Evolutionary conservation across 2,797 vertebrate genomes (phyloP).

Genomic region (Gouania willdenowi): DNA sequence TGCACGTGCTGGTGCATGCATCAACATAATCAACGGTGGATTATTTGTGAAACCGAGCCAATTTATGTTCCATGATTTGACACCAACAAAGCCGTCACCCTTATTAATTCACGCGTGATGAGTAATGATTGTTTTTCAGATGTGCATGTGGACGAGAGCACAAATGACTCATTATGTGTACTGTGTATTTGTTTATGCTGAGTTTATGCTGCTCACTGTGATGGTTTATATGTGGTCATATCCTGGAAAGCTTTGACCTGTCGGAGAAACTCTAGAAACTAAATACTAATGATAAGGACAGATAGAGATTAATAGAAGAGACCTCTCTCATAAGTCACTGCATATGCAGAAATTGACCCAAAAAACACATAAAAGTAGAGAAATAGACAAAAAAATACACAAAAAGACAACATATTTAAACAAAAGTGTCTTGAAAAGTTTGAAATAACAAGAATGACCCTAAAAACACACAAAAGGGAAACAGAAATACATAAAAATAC

Average conservation of each 20-base stretch:
- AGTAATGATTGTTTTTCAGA: conserved; percentile 11
- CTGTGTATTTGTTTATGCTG: conserved; percentile 5
- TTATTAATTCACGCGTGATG: conserved; percentile 12
- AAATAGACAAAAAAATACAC: too few relatives aligned
- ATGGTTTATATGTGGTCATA: conserved; percentile 26
- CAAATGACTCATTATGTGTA: conserved; percentile 18
- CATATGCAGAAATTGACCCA: too few relatives aligned
- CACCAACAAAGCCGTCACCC: not conserved
- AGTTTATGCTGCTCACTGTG: conserved; percentile 27
- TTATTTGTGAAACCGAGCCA: not conserved
- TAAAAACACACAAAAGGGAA: too few relatives aligned
- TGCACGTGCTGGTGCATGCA: not conserved
- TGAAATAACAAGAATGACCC: too few relatives aligned
- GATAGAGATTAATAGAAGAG: conserved; percentile 33
- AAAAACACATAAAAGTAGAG: too few relatives aligned
- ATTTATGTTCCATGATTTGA: conserved; percentile 3
- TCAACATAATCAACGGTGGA: not conserved
- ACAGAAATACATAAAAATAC: too few relatives aligned
- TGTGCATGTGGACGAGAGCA: conserved; percentile 1
- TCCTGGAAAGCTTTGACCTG: conserved; percentile 32
- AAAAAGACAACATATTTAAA: too few relatives aligned
- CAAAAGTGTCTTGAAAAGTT: too few relatives aligned
- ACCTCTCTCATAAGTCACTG: too few relatives aligned
- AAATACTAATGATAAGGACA: conserved; percentile 29
- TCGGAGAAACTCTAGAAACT: conserved; percentile 38